Base-by-base conservation (phyloP, 1,140 invertebrate genomes). In the Drosophila eugracilis region DNA sequence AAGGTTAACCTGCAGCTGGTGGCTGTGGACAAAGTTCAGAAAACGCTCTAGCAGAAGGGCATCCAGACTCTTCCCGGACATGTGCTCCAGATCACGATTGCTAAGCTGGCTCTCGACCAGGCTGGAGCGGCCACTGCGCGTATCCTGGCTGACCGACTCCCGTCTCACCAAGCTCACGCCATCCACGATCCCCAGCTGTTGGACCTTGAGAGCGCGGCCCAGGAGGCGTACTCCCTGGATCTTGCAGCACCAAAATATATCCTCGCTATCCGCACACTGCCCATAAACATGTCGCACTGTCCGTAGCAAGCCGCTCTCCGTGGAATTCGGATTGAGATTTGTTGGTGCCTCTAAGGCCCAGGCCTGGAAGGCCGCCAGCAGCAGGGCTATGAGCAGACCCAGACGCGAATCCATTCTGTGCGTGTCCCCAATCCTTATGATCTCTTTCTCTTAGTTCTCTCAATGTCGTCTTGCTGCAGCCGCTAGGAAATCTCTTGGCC, bases 171-270 rank as follows among this genome's bases (percentile, higher is more conserved):
- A 74, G 5, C 92, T 90, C 21, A 95, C 89, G 28, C 95, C 95
- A 58, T 95, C 94, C 7, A 94, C 72, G 22, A 96, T 89, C 17
- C 93, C 93, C n/a, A 96, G 92, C 12, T 91, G 92, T 50, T 94
- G 93, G 66, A 94, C 92, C 47, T 93, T 92, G 1, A 95, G 91
- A 0, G 94, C 94, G n/a, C 94, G 91, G 50, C 95, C 94, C 5
- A 93, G 84, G 5, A 95, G 90, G 72, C 94, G 94, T 0, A 94
- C 90, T 0, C 94, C 94, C 80, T 95, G 94, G 5, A 95, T 91
- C 90, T 95, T 95, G 54, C 95, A 92, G 81, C 95, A 96, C 90
- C 94, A 94, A 48, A 94, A 84, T 30, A 94, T 92, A 69, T 95
- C 93, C 60, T 94, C 92, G 28, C 93, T 93, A 28, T 92, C 90